Base-by-base conservation (phyloP, 2,888 invertebrate genomes). In the Chrysina gloriosa region DNA sequence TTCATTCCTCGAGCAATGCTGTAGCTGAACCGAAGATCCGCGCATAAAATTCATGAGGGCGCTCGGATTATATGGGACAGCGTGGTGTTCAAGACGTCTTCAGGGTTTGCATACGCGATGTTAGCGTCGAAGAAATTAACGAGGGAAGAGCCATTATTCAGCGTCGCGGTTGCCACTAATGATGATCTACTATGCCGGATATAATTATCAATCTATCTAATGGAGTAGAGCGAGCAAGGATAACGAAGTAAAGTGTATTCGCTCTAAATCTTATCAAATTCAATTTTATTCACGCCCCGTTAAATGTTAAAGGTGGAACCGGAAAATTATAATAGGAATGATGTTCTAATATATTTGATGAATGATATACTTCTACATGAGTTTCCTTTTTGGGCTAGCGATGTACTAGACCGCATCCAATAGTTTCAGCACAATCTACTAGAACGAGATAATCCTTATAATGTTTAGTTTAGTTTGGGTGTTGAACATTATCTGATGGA, bases 171-270 rank as follows among this genome's bases (percentile, higher is more conserved):
- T 9, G 19, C 19, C 50, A 16, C 27, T 50, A 50, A 50, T 50
- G 50, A 50, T 50, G 50, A 50, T 50, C 50, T 27, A 27, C 50
- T 16, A 29, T 27, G 27, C 29, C 50, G 27, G 50, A 50, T 21
- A 14, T 29, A 50, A 50, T 50, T 50, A 50, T 21, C 50, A 50
- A 50, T 29, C 27, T 27, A 14, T 50, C 29, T 50, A 50, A 50
- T 50, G 50, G 50, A 50, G 27, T 6, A 29, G 11, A 50, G 11
- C 11, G 27, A 50, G 50, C 14, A 29, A 9, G 7, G 27, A 7
- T 50, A 50, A 50, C 50, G 50, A 50, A 50, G 50, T 16, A 16
- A 29, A 5, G 50, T 27, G 27, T 29, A 11, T n/a, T 29, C 6
- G 29, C 16, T 50, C 7, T 45, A 21, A 45, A 21, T n/a, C 21